Evolutionary conservation across 2,888 invertebrate species (phyloP).

Genomic region (Drosophila falleni): DNA sequence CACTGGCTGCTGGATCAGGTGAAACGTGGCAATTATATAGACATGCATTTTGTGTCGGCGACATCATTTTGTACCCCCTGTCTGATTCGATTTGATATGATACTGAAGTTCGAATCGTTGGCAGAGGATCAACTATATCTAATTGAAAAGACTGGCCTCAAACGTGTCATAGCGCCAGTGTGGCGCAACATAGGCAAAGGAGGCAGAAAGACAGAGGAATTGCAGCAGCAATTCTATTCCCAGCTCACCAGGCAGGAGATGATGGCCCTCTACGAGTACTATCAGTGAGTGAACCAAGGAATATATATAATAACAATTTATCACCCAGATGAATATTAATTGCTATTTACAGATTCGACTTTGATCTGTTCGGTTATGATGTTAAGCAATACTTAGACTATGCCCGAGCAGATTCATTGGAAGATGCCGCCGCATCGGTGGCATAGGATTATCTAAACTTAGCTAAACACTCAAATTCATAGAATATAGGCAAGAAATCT

Average conservation of each 20-base stretch:
- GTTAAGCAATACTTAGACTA: constrained; percentile 89
- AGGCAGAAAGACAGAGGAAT: constrained; percentile 89
- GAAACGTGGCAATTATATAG: constrained; percentile 87
- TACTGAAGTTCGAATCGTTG: constrained; percentile 93
- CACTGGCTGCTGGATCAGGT: constrained; percentile 91
- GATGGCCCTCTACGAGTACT: constrained; percentile 91
- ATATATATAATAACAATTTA: too few relatives aligned
- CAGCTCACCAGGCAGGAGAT: constrained; percentile 91
- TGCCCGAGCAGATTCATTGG: constrained; percentile 51
- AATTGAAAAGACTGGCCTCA: constrained; percentile 91
- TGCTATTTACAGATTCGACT: constrained; percentile 90
- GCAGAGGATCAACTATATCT: constrained; percentile 93
- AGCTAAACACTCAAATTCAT: constrained; percentile 43
- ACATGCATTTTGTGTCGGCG: constrained; percentile 96
- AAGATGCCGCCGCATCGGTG: constrained; percentile 52
- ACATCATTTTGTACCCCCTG: constrained; percentile 94
- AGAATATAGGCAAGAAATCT: constrained; percentile 58
- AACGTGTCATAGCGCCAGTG: constrained; percentile 91
- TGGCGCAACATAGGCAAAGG: constrained; percentile 94
- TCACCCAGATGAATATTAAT: too few relatives aligned
- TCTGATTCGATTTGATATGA: constrained; percentile 92
- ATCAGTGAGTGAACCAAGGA: constrained; percentile 87
- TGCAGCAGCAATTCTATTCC: constrained; percentile 91
- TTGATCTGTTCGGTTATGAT: constrained; percentile 94
- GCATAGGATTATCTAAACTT: constrained; percentile 39